Evolutionary conservation across 2,888 invertebrate genomes (phyloP).

Genomic region (Escarpia spicata): DNA sequence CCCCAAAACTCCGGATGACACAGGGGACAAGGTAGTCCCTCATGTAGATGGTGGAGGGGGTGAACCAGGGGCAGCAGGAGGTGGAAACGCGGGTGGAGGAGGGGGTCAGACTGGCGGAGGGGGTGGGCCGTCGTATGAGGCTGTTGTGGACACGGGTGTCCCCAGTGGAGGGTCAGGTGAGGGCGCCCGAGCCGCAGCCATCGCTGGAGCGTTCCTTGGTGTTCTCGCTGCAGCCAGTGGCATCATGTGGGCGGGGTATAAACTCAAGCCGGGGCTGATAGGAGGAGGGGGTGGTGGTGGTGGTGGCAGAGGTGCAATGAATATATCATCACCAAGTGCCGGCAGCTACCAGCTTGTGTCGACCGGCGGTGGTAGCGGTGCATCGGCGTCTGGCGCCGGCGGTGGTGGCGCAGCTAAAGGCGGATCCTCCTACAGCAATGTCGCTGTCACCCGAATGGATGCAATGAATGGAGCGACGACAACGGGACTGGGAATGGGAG

Average conservation of each 20-base stretch:
- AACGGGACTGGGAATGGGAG: conserved; percentile 17
- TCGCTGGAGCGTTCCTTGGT: conserved; percentile 46
- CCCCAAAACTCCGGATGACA: background rate
- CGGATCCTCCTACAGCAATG: conserved; percentile 29
- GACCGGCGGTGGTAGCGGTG: conserved; percentile 27
- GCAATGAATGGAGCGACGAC: conserved; percentile 23
- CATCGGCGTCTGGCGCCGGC: conserved; percentile 8
- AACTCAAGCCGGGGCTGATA: conserved; percentile 46
- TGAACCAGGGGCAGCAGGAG: conserved; percentile 20
- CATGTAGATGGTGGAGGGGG: background rate
- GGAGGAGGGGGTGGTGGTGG: conserved; percentile 35
- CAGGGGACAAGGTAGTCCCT: background rate
- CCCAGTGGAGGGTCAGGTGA: conserved; percentile 40
- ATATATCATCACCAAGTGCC: conserved; percentile 50
- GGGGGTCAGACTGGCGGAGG: background rate
- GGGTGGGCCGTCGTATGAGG: background rate
- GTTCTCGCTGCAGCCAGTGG: conserved; percentile 41
- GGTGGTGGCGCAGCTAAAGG: conserved; percentile 33
- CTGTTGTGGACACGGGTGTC: background rate
- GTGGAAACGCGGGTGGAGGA: background rate
- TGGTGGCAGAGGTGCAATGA: conserved; percentile 29
- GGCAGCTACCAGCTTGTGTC: conserved; percentile 37
- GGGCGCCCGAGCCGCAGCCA: conserved; percentile 49
- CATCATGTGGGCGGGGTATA: conserved; percentile 46
- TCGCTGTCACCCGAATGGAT: background rate